Evolutionary conservation across 1,140 invertebrate genomes (phyloP).

Genomic region (Bombus balteatus): DNA sequence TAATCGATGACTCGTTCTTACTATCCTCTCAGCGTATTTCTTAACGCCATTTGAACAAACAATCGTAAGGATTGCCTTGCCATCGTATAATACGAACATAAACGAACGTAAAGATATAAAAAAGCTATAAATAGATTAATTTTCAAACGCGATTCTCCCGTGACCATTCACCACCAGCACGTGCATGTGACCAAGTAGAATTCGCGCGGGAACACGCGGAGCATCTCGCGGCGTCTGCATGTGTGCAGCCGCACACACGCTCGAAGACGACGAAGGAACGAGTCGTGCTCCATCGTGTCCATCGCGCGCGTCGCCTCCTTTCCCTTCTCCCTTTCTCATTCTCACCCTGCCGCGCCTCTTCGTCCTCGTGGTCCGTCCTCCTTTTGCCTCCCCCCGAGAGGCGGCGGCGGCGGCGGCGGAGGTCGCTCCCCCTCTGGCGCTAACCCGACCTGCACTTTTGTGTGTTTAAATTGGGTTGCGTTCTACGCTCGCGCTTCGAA

Average conservation of each 20-base stretch:
- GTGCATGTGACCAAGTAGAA: not conserved
- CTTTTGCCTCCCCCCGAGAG: constrained; percentile 45
- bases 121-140: not conserved
- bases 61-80: too few relatives aligned
- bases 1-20: not conserved
- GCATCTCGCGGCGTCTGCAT: not conserved
- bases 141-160: not conserved
- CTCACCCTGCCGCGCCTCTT: constrained; percentile 32
- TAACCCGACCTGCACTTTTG: constrained; percentile 73
- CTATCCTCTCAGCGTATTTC: too few relatives aligned
- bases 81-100: not conserved
- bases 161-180: not conserved
- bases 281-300: constrained; percentile 39
- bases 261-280: not conserved
- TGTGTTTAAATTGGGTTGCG: constrained; percentile 76
- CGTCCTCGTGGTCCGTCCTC: constrained; percentile 26
- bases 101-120: not conserved
- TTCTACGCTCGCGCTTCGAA: constrained; percentile 71
- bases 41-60: not conserved
- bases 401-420: not conserved
- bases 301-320: constrained; percentile 40
- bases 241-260: not conserved
- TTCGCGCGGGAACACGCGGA: constrained; percentile 30
- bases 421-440: constrained; percentile 42
- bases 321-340: constrained; percentile 34